phyloP scores from a whole-genome alignment of 2,113 vertebrate species.

The Pterocles gutturalis region DNA sequence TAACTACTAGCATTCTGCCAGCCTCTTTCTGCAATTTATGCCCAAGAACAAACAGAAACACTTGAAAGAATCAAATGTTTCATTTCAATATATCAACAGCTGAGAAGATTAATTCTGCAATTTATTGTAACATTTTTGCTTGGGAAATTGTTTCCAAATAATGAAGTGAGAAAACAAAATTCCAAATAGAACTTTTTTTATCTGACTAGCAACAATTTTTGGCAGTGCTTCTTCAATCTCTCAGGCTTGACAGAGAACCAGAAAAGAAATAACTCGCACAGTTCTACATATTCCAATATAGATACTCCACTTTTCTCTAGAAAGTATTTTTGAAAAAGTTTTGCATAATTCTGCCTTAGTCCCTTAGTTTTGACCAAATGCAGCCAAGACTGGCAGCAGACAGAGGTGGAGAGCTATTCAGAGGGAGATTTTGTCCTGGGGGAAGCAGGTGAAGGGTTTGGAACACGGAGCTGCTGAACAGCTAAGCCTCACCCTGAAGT shows the following conservation, averaged over 20 bases:
- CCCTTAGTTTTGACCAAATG: not conserved
- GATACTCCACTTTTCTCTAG: not conserved
- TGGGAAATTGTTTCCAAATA: not conserved
- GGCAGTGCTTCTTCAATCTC: not conserved
- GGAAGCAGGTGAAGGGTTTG: not conserved
- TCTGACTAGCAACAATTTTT: not conserved
- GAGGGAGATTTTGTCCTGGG: not conserved
- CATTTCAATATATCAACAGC: not conserved
- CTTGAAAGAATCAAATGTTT: not conserved
- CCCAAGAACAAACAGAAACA: not conserved
- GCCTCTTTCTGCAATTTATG: not conserved
- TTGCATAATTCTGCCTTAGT: not conserved
- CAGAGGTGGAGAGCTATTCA: not conserved
- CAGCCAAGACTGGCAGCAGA: not conserved
- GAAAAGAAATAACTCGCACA: not conserved
- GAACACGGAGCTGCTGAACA: slow-evolving; percentile 14
- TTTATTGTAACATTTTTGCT: not conserved
- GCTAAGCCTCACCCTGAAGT: slow-evolving; percentile 16
- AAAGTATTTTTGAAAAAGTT: not conserved
- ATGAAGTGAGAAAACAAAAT: not conserved
- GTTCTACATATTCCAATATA: not conserved
- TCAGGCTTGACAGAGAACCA: not conserved
- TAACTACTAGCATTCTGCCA: not conserved
- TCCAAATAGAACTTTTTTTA: not conserved
- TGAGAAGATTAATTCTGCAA: not conserved